Evolutionary conservation across 2,888 invertebrate species (phyloP), one percentile per base, ranked within the genome.

Genomic region (Hedya salicella): DNA sequence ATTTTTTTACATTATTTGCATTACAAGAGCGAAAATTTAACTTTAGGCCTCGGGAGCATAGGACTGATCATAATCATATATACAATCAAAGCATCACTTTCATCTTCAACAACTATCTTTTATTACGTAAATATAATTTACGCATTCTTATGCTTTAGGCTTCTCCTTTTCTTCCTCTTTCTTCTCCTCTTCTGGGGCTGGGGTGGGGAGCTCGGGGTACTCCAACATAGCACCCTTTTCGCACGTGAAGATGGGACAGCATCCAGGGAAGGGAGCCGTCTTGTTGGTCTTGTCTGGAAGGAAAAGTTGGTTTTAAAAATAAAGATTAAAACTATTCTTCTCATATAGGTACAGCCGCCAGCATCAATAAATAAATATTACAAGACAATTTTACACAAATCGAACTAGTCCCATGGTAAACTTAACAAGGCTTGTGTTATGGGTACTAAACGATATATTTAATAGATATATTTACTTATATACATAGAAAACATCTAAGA

Each of bases 211-310:
- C 78, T 97, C 97, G 2, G 97, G 97, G 89, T 96, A 97, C 86
- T 97, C 97, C 78, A 97, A 88, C 78, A 95, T 96, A 60, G 95
- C 96, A 46, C 97, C 97, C 17, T 95, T 95, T 82, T 97, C 97
- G 88, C 97, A 97, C 8, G 95, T 95, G 93, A 97, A 97, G 70
- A 91, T 91, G 0, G 97, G 97, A 83, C 97, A 98, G 86, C 97
- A 97, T 32, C 92, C 94, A 6, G 97, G 97, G 95, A 97, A 98
- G 0, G 95, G 90, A 1, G 97, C 97, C 8, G 97, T 97, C 88
- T 97, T 97, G 94, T 97, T 97, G 80, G 97, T 97, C 85, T 96
- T 96, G 5, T 97, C 97, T 88, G 94, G 57, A 86, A 92, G 71
- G 3, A 42, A 8, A 21, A 59, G 3, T 25, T 25, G 25, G 25